Evolutionary conservation across 2,888 invertebrate genomes (phyloP), one percentile per base, ranked within the genome.

Genomic region (Sepioteuthis lessoniana): DNA sequence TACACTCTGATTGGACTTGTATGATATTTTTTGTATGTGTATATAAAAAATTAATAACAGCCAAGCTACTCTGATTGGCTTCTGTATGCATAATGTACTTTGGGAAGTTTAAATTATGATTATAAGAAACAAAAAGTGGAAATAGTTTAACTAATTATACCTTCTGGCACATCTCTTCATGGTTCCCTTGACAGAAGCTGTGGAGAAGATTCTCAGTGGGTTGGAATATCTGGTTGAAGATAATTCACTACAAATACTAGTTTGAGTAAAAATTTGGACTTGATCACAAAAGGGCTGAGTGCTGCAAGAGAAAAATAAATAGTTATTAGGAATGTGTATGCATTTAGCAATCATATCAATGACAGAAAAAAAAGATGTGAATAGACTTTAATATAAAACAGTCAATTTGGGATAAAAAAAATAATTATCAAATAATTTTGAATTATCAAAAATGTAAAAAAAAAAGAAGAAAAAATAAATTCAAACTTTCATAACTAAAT

Each of bases 151-250:
- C 19, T 35, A 55, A 13, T n/a, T 76, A n/a, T 76, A 76, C 76
- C 76, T 76, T 76, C 76, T 76, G 76, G 76, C 76, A 76, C 76
- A 76, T 76, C 76, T 76, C 76, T 76, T 76, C 76, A 76, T 76
- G 76, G 76, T 35, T 76, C 76, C n/a, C n/a, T 76, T 25, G n/a
- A 35, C 76, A 76, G 76, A 76, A 76, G 16, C n/a, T 76, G 76
- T 35, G 76, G 76, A 76, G 76, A 19, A 76, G 76, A 76, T 76
- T n/a, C 76, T 76, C 76, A 76, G 76, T 35, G 35, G 76, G 35
- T 76, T 76, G 76, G 13, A 76, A 16, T 10, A 76, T 76, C 76
- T 76, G n/a, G 76, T 76, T 76, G 76, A n/a, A n/a, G 16, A 13
- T 35, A 35, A 35, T 76, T 76, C 76, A 76, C 76, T 16, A n/a